phyloP scores from a whole-genome alignment of 2,797 vertebrate genomes.

The Glossophaga mutica region DNA sequence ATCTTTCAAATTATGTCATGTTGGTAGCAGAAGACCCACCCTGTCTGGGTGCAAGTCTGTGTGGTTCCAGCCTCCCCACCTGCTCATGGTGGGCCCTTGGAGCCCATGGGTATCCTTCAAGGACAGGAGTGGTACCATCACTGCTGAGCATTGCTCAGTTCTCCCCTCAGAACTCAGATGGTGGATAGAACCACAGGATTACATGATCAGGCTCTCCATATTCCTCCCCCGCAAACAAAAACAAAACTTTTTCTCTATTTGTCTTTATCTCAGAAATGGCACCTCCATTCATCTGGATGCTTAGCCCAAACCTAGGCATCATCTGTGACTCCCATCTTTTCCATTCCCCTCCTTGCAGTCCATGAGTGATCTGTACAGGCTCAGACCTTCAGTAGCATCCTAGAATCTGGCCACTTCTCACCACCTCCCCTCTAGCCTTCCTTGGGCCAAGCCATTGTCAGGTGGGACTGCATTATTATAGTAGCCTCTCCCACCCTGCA shows the following conservation, averaged over 20 bases:
- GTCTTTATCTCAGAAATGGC: background rate
- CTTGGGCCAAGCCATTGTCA: background rate
- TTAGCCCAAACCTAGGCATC: background rate
- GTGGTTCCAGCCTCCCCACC: background rate
- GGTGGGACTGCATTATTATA: too few relatives aligned
- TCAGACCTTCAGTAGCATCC: background rate
- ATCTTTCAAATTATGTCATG: background rate
- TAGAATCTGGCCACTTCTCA: background rate
- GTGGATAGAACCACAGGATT: background rate
- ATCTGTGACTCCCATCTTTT: background rate
- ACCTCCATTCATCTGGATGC: background rate
- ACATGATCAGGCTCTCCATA: background rate
- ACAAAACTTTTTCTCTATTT: background rate
- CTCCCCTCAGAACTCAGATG: background rate
- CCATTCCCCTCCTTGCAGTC: background rate
- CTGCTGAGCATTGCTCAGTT: background rate
- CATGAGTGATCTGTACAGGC: accelerated
- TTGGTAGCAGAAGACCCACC: background rate
- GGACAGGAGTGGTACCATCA: background rate
- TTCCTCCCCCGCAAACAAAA: background rate
- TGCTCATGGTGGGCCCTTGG: background rate
- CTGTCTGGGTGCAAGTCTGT: background rate
- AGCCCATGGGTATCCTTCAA: background rate
- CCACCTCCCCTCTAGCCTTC: background rate
- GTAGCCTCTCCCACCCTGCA: background rate